These are phyloP conservation scores for Stigmatopora argus DNA, from an alignment of 2,113 vertebrate genomes.

Conservation along the genomic window DNA sequence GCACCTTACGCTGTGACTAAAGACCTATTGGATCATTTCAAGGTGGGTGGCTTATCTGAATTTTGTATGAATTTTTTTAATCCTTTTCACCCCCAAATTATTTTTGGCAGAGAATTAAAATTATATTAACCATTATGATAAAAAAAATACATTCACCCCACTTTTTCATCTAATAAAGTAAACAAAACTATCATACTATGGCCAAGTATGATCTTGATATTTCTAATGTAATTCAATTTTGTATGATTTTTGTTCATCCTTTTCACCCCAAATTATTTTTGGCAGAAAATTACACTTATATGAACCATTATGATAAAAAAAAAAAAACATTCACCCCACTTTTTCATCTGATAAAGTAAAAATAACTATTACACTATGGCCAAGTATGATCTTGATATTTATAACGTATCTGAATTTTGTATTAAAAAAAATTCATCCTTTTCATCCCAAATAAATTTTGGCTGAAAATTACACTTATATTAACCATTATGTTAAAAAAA, in stretches of 20 bases:
- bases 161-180: too few species aligned
- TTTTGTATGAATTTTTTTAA: neutral
- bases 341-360: neutral
- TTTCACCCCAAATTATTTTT: too few species aligned
- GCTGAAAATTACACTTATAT: neutral
- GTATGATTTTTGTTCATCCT: too few species aligned
- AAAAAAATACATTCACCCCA: too few species aligned
- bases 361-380: neutral
- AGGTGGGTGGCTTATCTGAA: slow-evolving; percentile 63
- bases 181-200: too few species aligned
- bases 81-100: neutral
- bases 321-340: too few species aligned
- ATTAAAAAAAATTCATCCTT: neutral
- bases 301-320: too few species aligned
- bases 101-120: neutral
- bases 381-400: too few species aligned
- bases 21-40: slow-evolving; percentile 93
- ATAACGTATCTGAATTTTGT: neutral
- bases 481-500: too few species aligned
- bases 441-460: neutral
- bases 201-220: too few species aligned
- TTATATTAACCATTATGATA: neutral
- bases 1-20: slow-evolving; percentile 87
- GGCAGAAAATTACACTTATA: too few species aligned
- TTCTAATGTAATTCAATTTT: too few species aligned